Evolutionary conservation across 2,797 vertebrate genomes (phyloP), one percentile per base, ranked within the genome.

Genomic region (Rhinella marina): DNA sequence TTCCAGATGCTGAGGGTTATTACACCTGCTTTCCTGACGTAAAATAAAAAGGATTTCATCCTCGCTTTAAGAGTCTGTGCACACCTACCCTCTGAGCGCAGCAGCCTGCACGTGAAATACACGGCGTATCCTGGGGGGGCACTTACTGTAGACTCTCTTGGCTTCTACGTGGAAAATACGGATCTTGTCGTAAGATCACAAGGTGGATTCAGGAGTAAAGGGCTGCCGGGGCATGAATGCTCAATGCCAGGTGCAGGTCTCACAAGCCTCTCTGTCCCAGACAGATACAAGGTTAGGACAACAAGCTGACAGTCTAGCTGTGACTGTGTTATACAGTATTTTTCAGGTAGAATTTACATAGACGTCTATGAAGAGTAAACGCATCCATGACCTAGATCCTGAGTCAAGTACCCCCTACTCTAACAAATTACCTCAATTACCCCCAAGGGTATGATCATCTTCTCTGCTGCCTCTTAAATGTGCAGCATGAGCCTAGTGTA

Each of bases 1-100:
- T 76, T 85, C 72, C 83, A 85, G 61, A 85, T 85, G 54, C 57
- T 76, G 83, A 85, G 83, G 25, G 21, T 85, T 85, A 76, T 85
- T 76, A 62, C 77, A 76, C 83, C 50, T 59, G 70, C 72, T 76
- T 85, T 77, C 32, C 21, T 77, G 83, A 77, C 83, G 52, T 76
- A 19, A 76, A 75, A 76, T 62, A 76, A 62, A 75, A 84, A 76
- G 50, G 25, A 76, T 61, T 84, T 72, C 70, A 73, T 59, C 19
- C 19, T 41, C 29, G 25, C 52, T 84, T 84, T 84, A 76, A 73
- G 59, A 62, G 56, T 48, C 70, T 59, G 14, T 13, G 56, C 56
- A n/a, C 72, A 77, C 32, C 21, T n/a, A 62, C 81, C 2, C 16
- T 21, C 32, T 52, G 14, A 23, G 70, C 7, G 41, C 17, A 52